phyloP scores from a whole-genome alignment of 2,888 invertebrate species.

The Hartigia nigra region DNA sequence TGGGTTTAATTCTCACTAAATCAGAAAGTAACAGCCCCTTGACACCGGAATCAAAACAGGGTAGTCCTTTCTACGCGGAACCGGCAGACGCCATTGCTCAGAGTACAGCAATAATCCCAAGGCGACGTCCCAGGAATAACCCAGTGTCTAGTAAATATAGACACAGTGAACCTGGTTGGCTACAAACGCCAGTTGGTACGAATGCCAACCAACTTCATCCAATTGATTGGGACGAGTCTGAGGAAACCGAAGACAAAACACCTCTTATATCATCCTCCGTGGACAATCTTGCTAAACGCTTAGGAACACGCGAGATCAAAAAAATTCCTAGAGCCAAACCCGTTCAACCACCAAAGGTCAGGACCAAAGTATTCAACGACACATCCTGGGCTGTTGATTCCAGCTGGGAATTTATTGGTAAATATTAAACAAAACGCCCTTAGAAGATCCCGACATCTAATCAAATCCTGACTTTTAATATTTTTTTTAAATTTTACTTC shows the following conservation, averaged over 20 bases:
- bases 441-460: background rate
- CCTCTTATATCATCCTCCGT: slow-evolving; percentile 74
- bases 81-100: slow-evolving; percentile 86
- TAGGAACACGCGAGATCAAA: slow-evolving; percentile 62
- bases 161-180: slow-evolving; percentile 63
- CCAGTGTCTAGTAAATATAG: slow-evolving; percentile 56
- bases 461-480: background rate
- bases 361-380: slow-evolving; percentile 62
- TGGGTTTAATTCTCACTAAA: slow-evolving; percentile 54
- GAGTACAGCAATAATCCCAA: slow-evolving; percentile 48
- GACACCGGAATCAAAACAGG: slow-evolving; percentile 72
- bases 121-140: slow-evolving; percentile 53
- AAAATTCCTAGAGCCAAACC: slow-evolving; percentile 74
- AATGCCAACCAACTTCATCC: slow-evolving; percentile 52
- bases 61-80: slow-evolving; percentile 90
- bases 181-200: slow-evolving; percentile 44
- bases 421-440: slow-evolving; percentile 50
- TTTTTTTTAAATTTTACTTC: slow-evolving; percentile 26
- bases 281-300: slow-evolving; percentile 71
- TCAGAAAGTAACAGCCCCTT: slow-evolving; percentile 60
- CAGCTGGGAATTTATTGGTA: slow-evolving; percentile 91
- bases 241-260: slow-evolving; percentile 60
- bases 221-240: slow-evolving; percentile 61
- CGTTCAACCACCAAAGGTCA: slow-evolving; percentile 77
- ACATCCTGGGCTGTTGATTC: slow-evolving; percentile 87